Evolutionary conservation across 1,140 invertebrate genomes (phyloP).

Genomic region (Aphis gossypii): DNA sequence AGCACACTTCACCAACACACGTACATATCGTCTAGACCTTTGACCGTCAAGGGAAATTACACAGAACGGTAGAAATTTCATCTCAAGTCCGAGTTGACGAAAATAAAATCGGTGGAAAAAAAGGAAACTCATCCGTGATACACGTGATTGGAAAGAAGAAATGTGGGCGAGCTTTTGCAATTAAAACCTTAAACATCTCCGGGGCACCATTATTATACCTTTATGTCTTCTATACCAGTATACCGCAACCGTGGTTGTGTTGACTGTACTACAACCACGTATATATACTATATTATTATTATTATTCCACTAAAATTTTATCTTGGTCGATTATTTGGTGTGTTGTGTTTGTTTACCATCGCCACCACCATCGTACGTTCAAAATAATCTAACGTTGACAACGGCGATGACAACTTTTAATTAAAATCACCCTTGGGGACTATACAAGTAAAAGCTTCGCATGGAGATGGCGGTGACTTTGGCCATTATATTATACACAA

Average conservation of each 20-base stretch:
- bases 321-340: not conserved
- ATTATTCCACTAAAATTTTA: conserved; percentile 8
- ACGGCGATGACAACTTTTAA: conserved; percentile 48
- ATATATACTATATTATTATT: not conserved
- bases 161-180: not conserved
- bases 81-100: not conserved
- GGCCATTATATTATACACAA: not conserved
- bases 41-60: conserved; percentile 34
- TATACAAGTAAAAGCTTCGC: not conserved
- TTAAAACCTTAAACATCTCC: conserved; percentile 44
- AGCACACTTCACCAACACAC: not conserved
- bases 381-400: conserved; percentile 37
- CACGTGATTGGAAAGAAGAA: not conserved
- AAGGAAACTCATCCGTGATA: conserved; percentile 1
- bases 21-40: not conserved
- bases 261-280: not conserved
- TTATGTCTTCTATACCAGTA: not conserved
- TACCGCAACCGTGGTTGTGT: not conserved
- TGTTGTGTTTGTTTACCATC: not conserved
- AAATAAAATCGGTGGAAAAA: not conserved
- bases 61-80: not conserved
- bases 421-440: conserved; percentile 26
- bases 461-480: not conserved
- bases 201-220: not conserved
- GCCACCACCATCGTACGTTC: not conserved